Evolutionary conservation across 30 jellyfish, hydroid and myxozoan genomes (phyloP), one percentile per base, ranked within the genome.

Genomic region (Pelagia noctiluca): DNA sequence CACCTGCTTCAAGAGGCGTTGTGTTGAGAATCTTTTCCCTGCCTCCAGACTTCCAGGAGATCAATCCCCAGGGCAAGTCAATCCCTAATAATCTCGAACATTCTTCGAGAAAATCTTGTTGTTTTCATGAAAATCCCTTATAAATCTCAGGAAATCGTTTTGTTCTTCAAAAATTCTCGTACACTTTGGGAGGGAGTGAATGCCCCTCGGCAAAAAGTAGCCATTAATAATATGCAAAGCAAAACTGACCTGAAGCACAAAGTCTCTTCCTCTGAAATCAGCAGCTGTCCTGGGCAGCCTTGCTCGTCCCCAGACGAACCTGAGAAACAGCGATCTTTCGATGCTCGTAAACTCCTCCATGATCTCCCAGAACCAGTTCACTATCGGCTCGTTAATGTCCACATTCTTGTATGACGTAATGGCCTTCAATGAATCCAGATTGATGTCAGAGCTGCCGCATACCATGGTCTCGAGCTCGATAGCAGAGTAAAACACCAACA

Each of bases 261-360:
- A 91, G 60, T 91, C 98, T 35, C 92, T 91, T 33, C 98, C 98
- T 23, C 88, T 85, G 85, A 91, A 82, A 47, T 88, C 98, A 24
- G 94, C 93, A 18, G 94, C 89, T 23, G 96, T 93, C 61, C 96
- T 82, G 22, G 98, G 98, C 3, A 93, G 84, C 31, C 98, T 82
- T 11, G 98, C 83, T 63, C 98, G 65, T 33, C 98, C 98, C 96
- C 96, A 93, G 1, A 93, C 98, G 66, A 93, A 93, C 35, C 98
- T 77, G 63, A 93, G 78, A 71, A 93, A 93, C 12, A 93, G 69
- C 38, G 98, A 82, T 60, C 98, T 74, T 33, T 93, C 98, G 36
- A 80, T 78, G 48, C 82, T 82, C 35, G 95, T 54, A 79, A 93
- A 84, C 22, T 86, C 97, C 63, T 87, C 96, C 21, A 93, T 85